Evolutionary conservation across 2,888 invertebrate genomes (phyloP).

Genomic region (Thera britannica): DNA sequence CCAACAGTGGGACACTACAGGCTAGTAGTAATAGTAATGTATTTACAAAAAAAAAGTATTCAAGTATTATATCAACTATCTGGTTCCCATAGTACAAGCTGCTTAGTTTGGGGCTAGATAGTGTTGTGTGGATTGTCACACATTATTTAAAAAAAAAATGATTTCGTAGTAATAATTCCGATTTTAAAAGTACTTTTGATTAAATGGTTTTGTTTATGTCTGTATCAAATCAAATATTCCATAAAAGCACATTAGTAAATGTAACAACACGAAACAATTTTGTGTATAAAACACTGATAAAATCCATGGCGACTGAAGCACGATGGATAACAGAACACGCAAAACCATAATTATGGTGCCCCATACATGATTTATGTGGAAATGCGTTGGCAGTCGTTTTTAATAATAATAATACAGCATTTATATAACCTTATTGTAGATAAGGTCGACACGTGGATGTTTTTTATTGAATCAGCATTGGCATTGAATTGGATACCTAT

Average conservation of each 20-base stretch:
- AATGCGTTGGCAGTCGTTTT: slow-evolving; percentile 42
- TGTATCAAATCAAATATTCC: slow-evolving; percentile 6
- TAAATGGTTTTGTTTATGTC: background rate
- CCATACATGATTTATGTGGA: slow-evolving; percentile 58
- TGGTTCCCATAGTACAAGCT: too few species aligned
- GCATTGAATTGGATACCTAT: background rate
- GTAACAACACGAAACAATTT: slow-evolving; percentile 59
- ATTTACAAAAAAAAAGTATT: too few species aligned
- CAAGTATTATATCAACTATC: too few species aligned
- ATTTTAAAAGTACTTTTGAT: background rate
- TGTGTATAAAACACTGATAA: slow-evolving; percentile 64
- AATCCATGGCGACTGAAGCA: slow-evolving; percentile 60
- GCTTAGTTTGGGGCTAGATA: too few species aligned
- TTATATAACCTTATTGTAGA: slow-evolving; percentile 3
- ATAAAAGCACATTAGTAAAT: slow-evolving; percentile 45
- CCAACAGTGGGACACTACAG: too few species aligned
- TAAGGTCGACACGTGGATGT: slow-evolving; percentile 1
- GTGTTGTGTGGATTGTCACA: too few species aligned
- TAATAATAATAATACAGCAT: slow-evolving; percentile 30
- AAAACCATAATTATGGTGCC: slow-evolving; percentile 68
- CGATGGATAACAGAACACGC: slow-evolving; percentile 72
- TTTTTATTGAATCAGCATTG: background rate
- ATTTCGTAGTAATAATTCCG: too few species aligned
- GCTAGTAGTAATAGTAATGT: too few species aligned
- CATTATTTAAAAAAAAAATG: too few species aligned